These are phyloP conservation scores for Patiria miniata DNA, from an alignment of 35 echinoderm and acorn worm species.

Conservation along the genomic window DNA sequence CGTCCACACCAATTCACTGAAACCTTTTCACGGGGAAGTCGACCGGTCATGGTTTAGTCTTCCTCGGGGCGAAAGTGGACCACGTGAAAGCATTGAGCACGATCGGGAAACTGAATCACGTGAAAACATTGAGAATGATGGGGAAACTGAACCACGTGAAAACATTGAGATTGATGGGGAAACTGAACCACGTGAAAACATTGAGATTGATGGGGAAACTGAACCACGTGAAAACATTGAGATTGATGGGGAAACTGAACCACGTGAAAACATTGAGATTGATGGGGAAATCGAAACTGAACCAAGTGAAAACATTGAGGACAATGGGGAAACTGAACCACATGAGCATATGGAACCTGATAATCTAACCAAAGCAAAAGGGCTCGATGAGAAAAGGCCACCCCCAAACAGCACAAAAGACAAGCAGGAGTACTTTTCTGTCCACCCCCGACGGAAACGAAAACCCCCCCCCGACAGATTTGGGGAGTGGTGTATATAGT, in stretches of 20 bases:
- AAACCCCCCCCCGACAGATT: conserved; percentile 12
- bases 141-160: neutral
- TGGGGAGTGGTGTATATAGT: neutral
- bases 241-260: no score
- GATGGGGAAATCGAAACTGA: no score
- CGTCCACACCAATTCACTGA: conserved; percentile 25
- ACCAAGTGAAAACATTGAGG: no score
- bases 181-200: no score
- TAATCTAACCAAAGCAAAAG: no score
- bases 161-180: neutral
- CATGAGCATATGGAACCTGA: no score
- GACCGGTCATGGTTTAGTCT: neutral
- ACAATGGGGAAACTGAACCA: no score
- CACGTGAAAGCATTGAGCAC: neutral
- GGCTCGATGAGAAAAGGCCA: no score
- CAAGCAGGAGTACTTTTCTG: neutral
- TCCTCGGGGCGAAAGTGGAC: no score
- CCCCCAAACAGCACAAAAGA: neutral
- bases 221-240: no score
- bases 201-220: no score
- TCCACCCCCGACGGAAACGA: neutral
- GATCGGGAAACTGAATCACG: neutral
- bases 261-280: no score
- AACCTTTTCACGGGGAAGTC: conserved; percentile 17
- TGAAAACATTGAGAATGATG: neutral